phyloP scores from a whole-genome alignment of 2,113 vertebrate species.

The Odontesthes bonariensis region DNA sequence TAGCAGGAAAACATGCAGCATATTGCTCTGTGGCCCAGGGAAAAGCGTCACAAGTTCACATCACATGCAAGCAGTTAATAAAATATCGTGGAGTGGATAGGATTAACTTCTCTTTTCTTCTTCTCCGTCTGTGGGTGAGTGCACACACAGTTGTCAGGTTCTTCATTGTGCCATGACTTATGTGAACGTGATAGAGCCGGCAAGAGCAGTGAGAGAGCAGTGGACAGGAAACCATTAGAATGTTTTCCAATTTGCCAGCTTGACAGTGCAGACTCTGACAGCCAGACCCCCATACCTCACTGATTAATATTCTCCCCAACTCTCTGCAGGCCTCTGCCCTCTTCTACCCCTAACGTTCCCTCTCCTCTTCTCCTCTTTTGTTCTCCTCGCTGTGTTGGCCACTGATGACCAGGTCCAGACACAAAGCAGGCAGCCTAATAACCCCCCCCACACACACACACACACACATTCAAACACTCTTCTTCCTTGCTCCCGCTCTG shows the following conservation, averaged over 20 bases:
- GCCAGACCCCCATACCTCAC: constrained; percentile 51
- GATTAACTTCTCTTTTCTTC: constrained; percentile 2
- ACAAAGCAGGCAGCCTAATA: constrained; percentile 66
- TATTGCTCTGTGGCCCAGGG: constrained; percentile 38
- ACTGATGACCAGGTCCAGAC: constrained; percentile 64
- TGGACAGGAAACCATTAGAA: constrained; percentile 80
- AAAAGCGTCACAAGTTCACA: constrained; percentile 35
- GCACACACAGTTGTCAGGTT: constrained; percentile 57
- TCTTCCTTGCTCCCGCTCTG: constrained; percentile 20
- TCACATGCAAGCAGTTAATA: constrained; percentile 32
- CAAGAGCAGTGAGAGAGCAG: constrained; percentile 50
- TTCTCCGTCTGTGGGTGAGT: constrained; percentile 9
- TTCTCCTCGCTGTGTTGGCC: constrained; percentile 58
- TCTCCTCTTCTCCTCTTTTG: constrained; percentile 20
- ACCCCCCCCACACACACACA: constrained; percentile 17
- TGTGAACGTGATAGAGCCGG: constrained; percentile 51
- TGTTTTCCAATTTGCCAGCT: constrained; percentile 80
- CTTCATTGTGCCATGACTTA: constrained; percentile 50
- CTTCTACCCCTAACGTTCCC: constrained; percentile 19
- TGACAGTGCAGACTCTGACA: constrained; percentile 76
- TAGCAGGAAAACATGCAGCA: constrained; percentile 27
- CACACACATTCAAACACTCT: background rate
- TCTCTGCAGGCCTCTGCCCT: constrained; percentile 15
- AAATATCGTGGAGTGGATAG: constrained; percentile 3
- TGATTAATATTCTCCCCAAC: constrained; percentile 73